phyloP scores from a whole-genome alignment of 2,797 vertebrate species.

The Heliangelus exortis region DNA sequence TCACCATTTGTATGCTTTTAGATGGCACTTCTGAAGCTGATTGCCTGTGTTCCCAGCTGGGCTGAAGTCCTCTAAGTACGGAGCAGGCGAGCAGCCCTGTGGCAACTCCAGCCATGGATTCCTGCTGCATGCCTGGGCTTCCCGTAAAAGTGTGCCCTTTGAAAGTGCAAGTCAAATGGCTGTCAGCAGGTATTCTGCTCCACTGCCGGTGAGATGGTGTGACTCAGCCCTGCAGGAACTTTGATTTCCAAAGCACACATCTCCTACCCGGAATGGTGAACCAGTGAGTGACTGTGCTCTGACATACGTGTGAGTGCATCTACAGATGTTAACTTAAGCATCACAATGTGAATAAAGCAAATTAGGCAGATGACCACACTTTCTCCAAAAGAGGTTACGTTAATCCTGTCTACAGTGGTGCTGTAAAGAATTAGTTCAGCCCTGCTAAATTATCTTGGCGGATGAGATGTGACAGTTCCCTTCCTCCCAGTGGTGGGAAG shows the following conservation, averaged over 20 bases:
- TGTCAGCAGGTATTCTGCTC: neutral
- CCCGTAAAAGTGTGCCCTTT: neutral
- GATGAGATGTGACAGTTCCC: neutral
- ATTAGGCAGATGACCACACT: neutral
- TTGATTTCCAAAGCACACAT: neutral
- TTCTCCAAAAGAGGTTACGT: neutral
- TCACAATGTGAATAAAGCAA: neutral
- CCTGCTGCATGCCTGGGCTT: neutral
- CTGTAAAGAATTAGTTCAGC: neutral
- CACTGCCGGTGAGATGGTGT: rapidly evolving
- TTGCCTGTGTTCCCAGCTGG: neutral
- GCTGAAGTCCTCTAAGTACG: neutral
- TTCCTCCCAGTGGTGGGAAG: neutral
- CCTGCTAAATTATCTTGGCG: neutral
- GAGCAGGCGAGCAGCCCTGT: neutral
- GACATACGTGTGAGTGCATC: neutral
- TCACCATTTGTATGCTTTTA: neutral
- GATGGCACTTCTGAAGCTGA: neutral
- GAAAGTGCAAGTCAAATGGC: neutral
- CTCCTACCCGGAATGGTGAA: neutral
- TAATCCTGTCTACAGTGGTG: neutral
- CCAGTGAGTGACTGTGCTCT: neutral
- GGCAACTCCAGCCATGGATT: neutral
- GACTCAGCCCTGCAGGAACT: neutral
- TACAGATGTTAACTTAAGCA: neutral